Percentiles rank a stretch among this genome's conserved stretches.
These are phyloP conservation scores for Drymonia ruficornis DNA, from an alignment of 2,888 invertebrate species.

Conservation along the genomic window DNA sequence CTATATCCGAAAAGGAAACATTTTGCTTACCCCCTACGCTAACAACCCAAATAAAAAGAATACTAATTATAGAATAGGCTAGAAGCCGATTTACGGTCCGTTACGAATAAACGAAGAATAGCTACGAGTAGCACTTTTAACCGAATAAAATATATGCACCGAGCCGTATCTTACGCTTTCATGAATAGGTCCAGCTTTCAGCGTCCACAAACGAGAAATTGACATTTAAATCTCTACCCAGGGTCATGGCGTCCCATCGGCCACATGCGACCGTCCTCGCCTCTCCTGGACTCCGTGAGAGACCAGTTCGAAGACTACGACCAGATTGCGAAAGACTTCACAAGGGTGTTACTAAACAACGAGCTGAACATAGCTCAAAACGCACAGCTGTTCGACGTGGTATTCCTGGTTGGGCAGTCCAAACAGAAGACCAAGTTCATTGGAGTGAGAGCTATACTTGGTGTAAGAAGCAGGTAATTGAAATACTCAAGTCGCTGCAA, in stretches of 20 bases:
- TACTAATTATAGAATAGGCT: too few species aligned
- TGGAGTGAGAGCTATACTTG: slow-evolving; percentile 95
- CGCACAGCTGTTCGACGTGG: slow-evolving; percentile 94
- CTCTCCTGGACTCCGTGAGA: slow-evolving; percentile 95
- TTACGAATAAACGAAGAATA: too few species aligned
- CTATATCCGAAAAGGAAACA: not conserved
- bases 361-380: slow-evolving; percentile 91
- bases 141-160: too few species aligned
- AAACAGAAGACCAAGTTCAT: slow-evolving; percentile 96
- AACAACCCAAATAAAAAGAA: too few species aligned
- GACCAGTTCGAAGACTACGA: slow-evolving; percentile 98
- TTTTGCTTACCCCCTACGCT: too few species aligned
- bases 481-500: slow-evolving; percentile 1
- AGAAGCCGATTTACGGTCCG: too few species aligned
- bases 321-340: slow-evolving; percentile 96
- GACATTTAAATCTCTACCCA: slow-evolving; percentile 40
- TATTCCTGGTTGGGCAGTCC: slow-evolving; percentile 95
- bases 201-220: too few species aligned
- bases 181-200: too few species aligned
- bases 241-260: slow-evolving; percentile 97
- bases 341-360: slow-evolving; percentile 93
- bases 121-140: too few species aligned
- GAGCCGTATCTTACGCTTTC: too few species aligned
- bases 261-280: slow-evolving; percentile 97
- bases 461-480: slow-evolving; percentile 95